These are phyloP conservation scores for Clarias batrachus DNA, from an alignment of 2,113 vertebrate genomes.

Conservation along the genomic window DNA sequence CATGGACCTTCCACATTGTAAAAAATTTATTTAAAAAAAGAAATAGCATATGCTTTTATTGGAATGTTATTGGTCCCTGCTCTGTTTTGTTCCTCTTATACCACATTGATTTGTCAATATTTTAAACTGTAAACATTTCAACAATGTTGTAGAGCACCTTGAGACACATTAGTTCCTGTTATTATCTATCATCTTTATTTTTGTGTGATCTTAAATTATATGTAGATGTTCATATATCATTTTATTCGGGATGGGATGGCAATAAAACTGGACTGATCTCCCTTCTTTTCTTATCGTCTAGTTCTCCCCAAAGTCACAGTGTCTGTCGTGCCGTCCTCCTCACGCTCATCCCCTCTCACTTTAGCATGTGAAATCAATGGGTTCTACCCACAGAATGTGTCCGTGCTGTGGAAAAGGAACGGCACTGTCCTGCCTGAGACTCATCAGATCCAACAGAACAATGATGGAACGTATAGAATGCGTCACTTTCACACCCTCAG, in stretches of 20 bases:
- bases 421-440: conserved; percentile 58
- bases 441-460: conserved; percentile 52
- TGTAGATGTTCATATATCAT: not conserved
- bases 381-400: conserved; percentile 70
- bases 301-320: conserved; percentile 63
- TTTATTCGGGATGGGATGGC: not conserved
- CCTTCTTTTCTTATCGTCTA: conserved; percentile 40
- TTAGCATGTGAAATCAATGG: conserved; percentile 72
- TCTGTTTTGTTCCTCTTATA: not conserved
- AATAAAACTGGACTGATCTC: not conserved
- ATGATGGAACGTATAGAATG: conserved; percentile 65
- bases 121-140: not conserved
- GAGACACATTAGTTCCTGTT: not conserved
- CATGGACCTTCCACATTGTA: not conserved
- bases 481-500: conserved; percentile 67
- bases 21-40: not conserved
- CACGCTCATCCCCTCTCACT: conserved; percentile 62
- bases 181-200: not conserved
- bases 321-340: conserved; percentile 54
- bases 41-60: not conserved
- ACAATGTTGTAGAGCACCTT: not conserved
- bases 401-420: conserved; percentile 72
- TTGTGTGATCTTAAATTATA: not conserved
- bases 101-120: not conserved
- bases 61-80: not conserved